Base-by-base conservation (phyloP, 2,113 vertebrate species). In the Triplophysa tibetana region DNA sequence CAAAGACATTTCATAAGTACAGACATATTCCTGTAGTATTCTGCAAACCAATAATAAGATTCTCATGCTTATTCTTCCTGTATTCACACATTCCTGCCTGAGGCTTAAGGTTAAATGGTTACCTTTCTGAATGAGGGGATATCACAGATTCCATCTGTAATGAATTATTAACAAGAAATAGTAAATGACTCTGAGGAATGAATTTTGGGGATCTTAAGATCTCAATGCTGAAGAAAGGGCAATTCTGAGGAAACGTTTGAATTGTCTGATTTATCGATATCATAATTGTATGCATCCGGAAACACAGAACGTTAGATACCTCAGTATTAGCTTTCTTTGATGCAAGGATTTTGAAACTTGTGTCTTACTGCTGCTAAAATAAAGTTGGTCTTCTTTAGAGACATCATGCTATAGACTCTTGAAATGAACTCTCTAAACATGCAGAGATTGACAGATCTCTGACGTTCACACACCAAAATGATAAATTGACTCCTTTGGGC, bases 361-460 rank as follows among this genome's bases (percentile, higher is more conserved):
- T 41, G 33, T 26, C 62, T 10, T 45, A 75, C 43, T 14, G 17
- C 73, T 61, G 56, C 16, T 23, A 33, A 74, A 61, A 61, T 41
- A 61, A 74, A 74, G 0, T 21, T 58, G 14, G n/a, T 33, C 21
- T 48, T 75, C 60, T 63, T 21, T 38, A 48, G 23, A 29, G 73
- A 21, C 7, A 63, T 75, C 50, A 11, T 54, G 9, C 50, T 56
- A 48, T 48, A 26, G 72, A 45, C 21, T 60, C 21, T 29, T 45
- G 38, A 45, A 75, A 62, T 24, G 13, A 23, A 9, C 54, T 43
- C 21, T 74, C 60, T 63, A 16, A 75, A 75, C 43, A 9, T 54
- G 41, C 56, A 58, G 17, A 74, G 41, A 23, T 48, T 80, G 61
- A 80, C 78, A 74, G 78, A 26, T 56, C n/a, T 73, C 21, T 80